Evolutionary conservation across 2,888 invertebrate genomes (phyloP).

Genomic region (Gibbula magus): DNA sequence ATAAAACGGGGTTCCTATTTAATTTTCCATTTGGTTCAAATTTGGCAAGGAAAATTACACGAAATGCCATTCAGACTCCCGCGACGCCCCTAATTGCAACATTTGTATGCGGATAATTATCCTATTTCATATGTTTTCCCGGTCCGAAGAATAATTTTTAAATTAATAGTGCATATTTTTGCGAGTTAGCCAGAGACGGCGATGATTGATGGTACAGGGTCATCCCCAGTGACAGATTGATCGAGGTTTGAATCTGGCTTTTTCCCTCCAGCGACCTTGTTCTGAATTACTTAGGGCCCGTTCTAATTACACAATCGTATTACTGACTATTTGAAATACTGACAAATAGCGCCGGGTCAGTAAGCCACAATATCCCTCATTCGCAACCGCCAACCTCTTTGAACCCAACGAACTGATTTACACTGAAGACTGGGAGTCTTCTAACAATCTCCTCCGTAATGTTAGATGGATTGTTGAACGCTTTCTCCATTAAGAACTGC

Average conservation of each 20-base stretch:
- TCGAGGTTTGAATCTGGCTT: neutral
- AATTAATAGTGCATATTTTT: conserved; percentile 15
- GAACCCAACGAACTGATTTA: no score
- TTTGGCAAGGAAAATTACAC: conserved; percentile 11
- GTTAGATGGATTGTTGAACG: no score
- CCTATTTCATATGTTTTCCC: conserved; percentile 1
- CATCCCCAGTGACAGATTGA: neutral
- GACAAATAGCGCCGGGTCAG: conserved; percentile 4
- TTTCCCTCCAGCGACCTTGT: neutral
- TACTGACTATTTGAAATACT: conserved; percentile 7
- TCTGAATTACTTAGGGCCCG: conserved; percentile 1
- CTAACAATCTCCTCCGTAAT: no score
- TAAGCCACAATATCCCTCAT: neutral
- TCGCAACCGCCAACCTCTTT: neutral
- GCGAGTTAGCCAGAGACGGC: neutral
- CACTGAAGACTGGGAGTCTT: no score
- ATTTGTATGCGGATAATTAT: conserved; percentile 11
- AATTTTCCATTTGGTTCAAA: conserved; percentile 4
- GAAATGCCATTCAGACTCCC: neutral
- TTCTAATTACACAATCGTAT: conserved; percentile 10
- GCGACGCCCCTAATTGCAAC: neutral
- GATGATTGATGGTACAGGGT: neutral
- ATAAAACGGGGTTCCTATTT: conserved; percentile 2
- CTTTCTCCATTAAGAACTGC: no score
- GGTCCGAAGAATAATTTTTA: conserved; percentile 11